Evolutionary conservation across 2,113 vertebrate species (phyloP).

Genomic region (Eira barbara): DNA sequence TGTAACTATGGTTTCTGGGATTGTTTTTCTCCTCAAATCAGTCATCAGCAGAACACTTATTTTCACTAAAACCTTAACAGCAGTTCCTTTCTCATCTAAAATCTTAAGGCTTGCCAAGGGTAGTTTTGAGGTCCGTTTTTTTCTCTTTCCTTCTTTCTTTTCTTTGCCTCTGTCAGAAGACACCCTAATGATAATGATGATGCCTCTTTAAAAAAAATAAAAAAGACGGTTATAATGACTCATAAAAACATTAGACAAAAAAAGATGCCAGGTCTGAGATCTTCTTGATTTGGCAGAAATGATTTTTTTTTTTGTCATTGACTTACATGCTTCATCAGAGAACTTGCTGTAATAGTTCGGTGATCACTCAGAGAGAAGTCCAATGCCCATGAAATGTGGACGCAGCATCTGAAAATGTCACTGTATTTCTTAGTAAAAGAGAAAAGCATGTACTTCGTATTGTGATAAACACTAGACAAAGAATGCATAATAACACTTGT

Average conservation of each 20-base stretch:
- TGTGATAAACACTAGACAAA: slow-evolving; percentile 12
- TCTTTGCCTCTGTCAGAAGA: neutral
- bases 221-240: neutral
- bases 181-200: slow-evolving; percentile 20
- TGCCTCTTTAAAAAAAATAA: no score
- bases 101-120: neutral
- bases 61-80: neutral
- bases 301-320: neutral
- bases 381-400: neutral
- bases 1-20: neutral
- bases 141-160: neutral
- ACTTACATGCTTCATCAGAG: neutral
- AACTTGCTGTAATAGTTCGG: neutral
- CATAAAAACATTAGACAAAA: neutral
- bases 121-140: neutral
- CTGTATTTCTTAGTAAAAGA: neutral
- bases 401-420: neutral
- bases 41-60: neutral
- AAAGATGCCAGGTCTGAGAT: neutral
- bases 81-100: neutral
- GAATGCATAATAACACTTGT: neutral
- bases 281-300: slow-evolving; percentile 39
- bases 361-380: neutral
- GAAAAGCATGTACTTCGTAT: neutral
- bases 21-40: neutral